Percentiles rank a stretch among this genome's conserved stretches.
Conservation (phyloP, 1,140 invertebrate genomes). For the Telenomus remus region DNA sequence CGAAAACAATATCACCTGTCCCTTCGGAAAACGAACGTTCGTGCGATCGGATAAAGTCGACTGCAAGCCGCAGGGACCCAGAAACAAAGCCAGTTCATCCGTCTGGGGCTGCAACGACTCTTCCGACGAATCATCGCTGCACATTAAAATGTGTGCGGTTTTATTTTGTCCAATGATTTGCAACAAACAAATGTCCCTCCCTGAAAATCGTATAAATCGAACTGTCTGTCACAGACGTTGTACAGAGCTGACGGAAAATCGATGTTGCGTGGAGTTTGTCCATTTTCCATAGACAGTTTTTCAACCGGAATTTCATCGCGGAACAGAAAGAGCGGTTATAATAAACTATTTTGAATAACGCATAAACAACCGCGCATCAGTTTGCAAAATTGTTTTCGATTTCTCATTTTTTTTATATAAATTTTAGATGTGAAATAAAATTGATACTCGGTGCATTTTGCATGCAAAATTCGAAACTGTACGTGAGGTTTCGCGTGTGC, state of each 20-base stretch:
- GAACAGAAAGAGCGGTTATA: too few relatives aligned
- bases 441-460: too few relatives aligned
- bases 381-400: too few relatives aligned
- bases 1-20: conserved; percentile 48
- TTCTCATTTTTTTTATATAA: too few relatives aligned
- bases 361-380: too few relatives aligned
- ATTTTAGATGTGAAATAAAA: too few relatives aligned
- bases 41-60: conserved; percentile 29
- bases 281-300: conserved; percentile 5
- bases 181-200: conserved; percentile 29
- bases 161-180: conserved; percentile 39
- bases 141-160: conserved; percentile 40
- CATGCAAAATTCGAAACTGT: background rate
- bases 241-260: conserved; percentile 32
- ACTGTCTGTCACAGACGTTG: conserved; percentile 28
- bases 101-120: background rate
- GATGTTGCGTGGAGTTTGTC: conserved; percentile 13
- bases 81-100: conserved; percentile 13
- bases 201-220: conserved; percentile 46
- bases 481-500: background rate
- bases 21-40: conserved; percentile 20
- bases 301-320: background rate
- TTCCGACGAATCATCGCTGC: conserved; percentile 37
- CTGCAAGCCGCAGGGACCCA: background rate
- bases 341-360: too few relatives aligned